Percentiles rank a stretch among this genome's conserved stretches.
phyloP scores from a whole-genome alignment of 2,113 vertebrate species.

The Pseudopipra pipra region DNA sequence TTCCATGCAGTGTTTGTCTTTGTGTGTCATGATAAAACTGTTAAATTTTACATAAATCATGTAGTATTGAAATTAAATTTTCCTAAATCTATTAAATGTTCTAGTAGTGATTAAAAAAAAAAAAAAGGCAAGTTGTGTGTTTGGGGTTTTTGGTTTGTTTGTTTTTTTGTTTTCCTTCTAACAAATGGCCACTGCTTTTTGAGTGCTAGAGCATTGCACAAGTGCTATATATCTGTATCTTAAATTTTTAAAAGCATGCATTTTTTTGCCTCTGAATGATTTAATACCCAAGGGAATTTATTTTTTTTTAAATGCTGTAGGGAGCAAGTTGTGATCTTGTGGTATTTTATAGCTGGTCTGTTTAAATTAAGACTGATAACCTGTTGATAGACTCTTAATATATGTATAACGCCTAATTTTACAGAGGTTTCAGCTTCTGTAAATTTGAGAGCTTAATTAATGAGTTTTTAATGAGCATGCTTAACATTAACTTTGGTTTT shows the following conservation, averaged over 20 bases:
- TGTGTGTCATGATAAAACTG: neutral
- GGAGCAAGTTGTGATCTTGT: neutral
- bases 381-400: neutral
- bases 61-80: neutral
- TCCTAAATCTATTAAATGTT: neutral
- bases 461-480: neutral
- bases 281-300: neutral
- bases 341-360: neutral
- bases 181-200: neutral
- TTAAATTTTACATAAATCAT: neutral
- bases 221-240: neutral
- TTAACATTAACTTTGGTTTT: neutral
- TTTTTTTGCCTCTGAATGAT: neutral
- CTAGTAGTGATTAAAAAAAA: neutral
- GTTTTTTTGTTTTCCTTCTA: neutral
- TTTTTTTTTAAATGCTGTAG: neutral
- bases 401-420: neutral
- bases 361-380: neutral
- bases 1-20: neutral
- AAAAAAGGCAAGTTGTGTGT: neutral
- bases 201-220: neutral
- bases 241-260: neutral
- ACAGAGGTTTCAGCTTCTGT: neutral
- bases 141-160: neutral
- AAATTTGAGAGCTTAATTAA: neutral